phyloP scores from a whole-genome alignment of 2,888 invertebrate genomes.

The Leptinotarsa juncta region DNA sequence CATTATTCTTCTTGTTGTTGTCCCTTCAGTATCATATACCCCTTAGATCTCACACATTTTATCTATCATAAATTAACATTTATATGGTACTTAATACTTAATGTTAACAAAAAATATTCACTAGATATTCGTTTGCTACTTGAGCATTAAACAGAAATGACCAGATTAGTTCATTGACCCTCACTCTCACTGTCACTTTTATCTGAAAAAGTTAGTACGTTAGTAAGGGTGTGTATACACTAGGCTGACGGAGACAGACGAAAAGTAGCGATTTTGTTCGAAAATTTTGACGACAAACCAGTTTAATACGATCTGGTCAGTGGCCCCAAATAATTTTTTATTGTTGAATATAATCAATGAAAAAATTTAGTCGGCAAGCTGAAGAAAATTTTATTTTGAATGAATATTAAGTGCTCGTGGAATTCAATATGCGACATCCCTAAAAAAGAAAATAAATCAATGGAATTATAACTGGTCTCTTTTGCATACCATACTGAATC shows the following conservation, averaged over 20 bases:
- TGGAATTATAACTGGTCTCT: no score
- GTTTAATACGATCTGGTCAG: no score
- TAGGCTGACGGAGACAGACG: background rate
- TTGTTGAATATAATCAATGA: no score
- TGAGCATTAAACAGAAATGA: conserved; percentile 49
- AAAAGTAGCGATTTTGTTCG: background rate
- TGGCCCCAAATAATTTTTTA: no score
- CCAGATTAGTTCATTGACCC: conserved; percentile 77
- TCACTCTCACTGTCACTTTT: conserved; percentile 95
- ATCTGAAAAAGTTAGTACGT: conserved; percentile 72
- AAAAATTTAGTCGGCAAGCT: no score
- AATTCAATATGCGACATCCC: no score
- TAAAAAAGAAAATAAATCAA: no score
- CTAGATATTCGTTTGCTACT: conserved; percentile 53
- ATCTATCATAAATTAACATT: conserved; percentile 4
- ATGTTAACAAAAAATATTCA: conserved; percentile 49
- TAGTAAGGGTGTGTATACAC: conserved; percentile 36
- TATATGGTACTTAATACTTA: conserved; percentile 43
- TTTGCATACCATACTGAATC: no score
- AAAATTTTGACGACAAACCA: background rate
- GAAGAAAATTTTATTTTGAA: no score
- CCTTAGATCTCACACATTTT: background rate
- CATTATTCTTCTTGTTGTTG: background rate
- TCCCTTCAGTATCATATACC: background rate
- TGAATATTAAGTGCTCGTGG: no score